Percentiles rank a stretch among this genome's conserved stretches.
Conservation (phyloP, 2,888 invertebrate species). For the Spisula solida region DNA sequence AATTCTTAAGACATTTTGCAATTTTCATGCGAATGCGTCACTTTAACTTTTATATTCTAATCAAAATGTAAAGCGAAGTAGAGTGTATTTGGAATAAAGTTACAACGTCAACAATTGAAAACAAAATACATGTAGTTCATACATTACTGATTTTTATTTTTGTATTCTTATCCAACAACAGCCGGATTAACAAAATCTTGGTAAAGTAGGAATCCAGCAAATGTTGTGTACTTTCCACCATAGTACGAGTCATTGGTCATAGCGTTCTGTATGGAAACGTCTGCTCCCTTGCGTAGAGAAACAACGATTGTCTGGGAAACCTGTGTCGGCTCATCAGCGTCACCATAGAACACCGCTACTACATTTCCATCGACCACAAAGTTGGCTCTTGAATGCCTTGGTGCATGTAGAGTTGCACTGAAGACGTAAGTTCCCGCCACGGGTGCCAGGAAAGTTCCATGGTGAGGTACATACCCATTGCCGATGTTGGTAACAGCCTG, state of each 20-base stretch:
- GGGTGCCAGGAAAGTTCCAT: slow-evolving; percentile 24
- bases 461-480: background rate
- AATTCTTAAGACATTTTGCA: no score
- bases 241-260: background rate
- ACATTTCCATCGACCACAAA: slow-evolving; percentile 18
- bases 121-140: background rate
- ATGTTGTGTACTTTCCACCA: slow-evolving; percentile 18
- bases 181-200: background rate
- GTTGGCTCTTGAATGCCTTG: background rate
- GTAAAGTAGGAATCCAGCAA: slow-evolving; percentile 30
- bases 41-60: no score
- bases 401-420: background rate
- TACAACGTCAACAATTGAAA: background rate
- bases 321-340: background rate
- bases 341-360: background rate
- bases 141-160: background rate
- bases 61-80: no score
- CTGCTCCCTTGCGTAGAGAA: background rate
- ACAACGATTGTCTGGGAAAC: slow-evolving; percentile 27
- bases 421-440: slow-evolving; percentile 27
- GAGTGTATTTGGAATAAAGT: no score
- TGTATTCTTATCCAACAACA: slow-evolving; percentile 10
- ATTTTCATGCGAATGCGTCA: no score
- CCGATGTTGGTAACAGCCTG: slow-evolving; percentile 21
- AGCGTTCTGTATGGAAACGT: slow-evolving; percentile 13